Evolutionary conservation across 2,888 invertebrate species (phyloP).

Genomic region (Trichogramma dendrolimi): DNA sequence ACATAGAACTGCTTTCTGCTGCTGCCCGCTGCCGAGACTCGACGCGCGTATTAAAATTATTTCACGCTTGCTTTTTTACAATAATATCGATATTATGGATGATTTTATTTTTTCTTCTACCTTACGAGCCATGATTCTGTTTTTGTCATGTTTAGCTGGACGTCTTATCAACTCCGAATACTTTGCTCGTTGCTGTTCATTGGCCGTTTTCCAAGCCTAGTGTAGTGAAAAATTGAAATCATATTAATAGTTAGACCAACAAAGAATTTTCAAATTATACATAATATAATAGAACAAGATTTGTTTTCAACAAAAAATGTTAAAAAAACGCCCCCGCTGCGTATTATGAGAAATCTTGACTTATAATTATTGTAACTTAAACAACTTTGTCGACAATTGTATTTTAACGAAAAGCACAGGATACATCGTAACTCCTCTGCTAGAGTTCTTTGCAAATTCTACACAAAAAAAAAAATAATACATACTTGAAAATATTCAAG

Average conservation of each 20-base stretch:
- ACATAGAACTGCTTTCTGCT: no score
- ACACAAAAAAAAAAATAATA: slow-evolving; percentile 10
- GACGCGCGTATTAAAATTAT: slow-evolving; percentile 5
- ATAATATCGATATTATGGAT: not conserved
- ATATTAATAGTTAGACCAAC: slow-evolving; percentile 19
- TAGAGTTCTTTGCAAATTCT: slow-evolving; percentile 4
- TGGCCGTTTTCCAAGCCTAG: slow-evolving; percentile 89
- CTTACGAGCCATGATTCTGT: slow-evolving; percentile 98
- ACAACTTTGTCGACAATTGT: not conserved
- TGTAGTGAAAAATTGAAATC: slow-evolving; percentile 35
- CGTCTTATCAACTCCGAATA: slow-evolving; percentile 89
- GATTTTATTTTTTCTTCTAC: slow-evolving; percentile 50
- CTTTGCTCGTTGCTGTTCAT: slow-evolving; percentile 92
- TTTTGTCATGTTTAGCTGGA: slow-evolving; percentile 96
- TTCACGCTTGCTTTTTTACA: slow-evolving; percentile 6
- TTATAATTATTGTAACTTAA: not conserved
- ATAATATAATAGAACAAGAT: slow-evolving; percentile 16
- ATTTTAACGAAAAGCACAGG: slow-evolving; percentile 6
- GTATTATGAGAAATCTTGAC: slow-evolving; percentile 10
- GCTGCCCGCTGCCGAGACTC: no score
- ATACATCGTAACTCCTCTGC: slow-evolving; percentile 11
- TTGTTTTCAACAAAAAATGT: slow-evolving; percentile 12
- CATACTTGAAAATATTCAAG: slow-evolving; percentile 92
- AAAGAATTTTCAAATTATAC: slow-evolving; percentile 22
- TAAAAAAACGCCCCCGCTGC: no score